These are phyloP conservation scores for Leiothrix lutea DNA, from an alignment of 2,113 vertebrate genomes.

Conservation along the genomic window DNA sequence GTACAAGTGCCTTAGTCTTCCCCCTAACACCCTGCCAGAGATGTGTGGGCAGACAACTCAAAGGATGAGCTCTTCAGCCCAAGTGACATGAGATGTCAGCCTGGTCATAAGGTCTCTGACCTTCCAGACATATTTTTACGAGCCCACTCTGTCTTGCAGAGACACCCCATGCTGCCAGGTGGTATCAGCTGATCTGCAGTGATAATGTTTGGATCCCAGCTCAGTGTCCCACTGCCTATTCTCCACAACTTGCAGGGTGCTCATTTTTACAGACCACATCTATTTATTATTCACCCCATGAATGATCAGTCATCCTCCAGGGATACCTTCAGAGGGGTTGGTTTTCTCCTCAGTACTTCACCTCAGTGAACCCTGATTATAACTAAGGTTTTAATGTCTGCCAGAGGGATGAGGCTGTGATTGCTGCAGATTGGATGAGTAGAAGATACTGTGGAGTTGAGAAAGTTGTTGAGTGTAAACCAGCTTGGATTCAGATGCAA, in stretches of 20 bases:
- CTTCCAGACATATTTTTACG: not conserved
- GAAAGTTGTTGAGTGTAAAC: not conserved
- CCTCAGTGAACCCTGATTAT: not conserved
- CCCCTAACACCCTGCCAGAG: not conserved
- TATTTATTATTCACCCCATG: not conserved
- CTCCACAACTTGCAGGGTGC: fast-evolving
- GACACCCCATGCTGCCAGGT: not conserved
- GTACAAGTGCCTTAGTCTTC: not conserved
- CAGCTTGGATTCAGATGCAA: not conserved
- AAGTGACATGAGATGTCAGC: not conserved
- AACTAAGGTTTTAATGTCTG: not conserved
- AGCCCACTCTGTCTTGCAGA: not conserved
- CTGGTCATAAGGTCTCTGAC: not conserved
- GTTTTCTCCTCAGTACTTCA: not conserved
- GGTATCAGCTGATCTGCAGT: not conserved
- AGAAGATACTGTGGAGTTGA: not conserved
- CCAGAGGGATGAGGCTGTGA: not conserved
- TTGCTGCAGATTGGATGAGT: not conserved
- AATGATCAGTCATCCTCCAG: not conserved
- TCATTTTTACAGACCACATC: not conserved
- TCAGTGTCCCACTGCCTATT: not conserved
- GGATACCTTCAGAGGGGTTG: not conserved
- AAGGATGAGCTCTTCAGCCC: not conserved
- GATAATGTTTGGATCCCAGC: not conserved
- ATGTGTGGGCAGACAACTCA: not conserved